Conservation (phyloP, 2,113 vertebrate genomes). For the Halcyon senegalensis region DNA sequence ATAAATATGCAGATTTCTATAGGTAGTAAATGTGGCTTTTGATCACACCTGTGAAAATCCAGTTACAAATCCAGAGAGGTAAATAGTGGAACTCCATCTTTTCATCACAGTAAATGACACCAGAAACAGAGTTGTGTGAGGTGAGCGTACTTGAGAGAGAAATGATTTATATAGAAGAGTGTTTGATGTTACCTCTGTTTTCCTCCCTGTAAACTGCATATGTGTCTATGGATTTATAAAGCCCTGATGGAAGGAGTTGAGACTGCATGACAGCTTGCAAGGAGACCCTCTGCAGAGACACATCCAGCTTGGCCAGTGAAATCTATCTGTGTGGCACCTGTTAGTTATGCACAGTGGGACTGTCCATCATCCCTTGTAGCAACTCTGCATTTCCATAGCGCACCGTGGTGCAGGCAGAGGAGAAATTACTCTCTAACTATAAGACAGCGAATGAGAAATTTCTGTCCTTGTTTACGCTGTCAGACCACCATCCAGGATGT, state of each 20-base stretch:
- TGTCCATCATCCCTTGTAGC: conserved; percentile 46
- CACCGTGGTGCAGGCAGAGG: not conserved
- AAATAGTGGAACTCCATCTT: not conserved
- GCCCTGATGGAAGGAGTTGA: not conserved
- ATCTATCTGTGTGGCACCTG: conserved; percentile 69
- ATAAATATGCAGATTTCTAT: not conserved
- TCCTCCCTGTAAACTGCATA: not conserved
- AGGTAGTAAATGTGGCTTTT: not conserved
- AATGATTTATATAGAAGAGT: not conserved
- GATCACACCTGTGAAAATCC: not conserved
- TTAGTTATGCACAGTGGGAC: conserved; percentile 57
- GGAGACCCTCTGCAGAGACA: conserved; percentile 34
- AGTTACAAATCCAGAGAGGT: not conserved
- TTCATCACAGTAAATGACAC: not conserved
- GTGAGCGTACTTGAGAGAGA: not conserved
- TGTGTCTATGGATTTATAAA: not conserved
- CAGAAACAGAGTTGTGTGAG: fast-evolving
- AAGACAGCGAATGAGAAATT: conserved; percentile 43
- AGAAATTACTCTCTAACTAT: conserved; percentile 55
- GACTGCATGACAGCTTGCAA: not conserved
- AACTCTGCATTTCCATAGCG: conserved; percentile 65
- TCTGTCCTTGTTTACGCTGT: conserved; percentile 27
- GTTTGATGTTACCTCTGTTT: not conserved
- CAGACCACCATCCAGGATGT: conserved; percentile 20
- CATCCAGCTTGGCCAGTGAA: not conserved